These are phyloP conservation scores for Tupaia tana DNA, from an alignment of 2,113 vertebrate species.

Conservation along the genomic window DNA sequence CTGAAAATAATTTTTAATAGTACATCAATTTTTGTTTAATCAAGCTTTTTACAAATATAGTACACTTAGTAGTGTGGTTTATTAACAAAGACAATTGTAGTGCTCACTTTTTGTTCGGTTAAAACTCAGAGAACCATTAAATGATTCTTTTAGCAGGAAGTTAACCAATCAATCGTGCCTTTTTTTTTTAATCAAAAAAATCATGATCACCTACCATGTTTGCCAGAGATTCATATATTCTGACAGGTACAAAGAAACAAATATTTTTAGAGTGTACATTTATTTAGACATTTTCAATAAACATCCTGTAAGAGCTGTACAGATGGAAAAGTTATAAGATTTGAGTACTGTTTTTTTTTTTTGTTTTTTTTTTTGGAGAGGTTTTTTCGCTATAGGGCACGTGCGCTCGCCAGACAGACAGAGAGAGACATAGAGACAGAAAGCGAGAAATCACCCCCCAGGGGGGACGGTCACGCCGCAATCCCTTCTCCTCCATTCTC, in stretches of 20 bases:
- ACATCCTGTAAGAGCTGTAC: neutral
- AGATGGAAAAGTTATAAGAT: neutral
- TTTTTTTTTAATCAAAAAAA: neutral
- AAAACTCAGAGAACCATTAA: conserved; percentile 38
- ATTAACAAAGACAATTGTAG: neutral
- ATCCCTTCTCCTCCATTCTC: no score
- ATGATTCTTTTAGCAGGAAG: neutral
- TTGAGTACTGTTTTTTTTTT: neutral
- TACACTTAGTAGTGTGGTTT: neutral
- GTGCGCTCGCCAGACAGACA: no score
- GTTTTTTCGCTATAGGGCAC: no score
- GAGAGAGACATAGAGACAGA: no score
- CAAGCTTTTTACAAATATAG: conserved; percentile 25
- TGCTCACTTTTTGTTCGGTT: neutral
- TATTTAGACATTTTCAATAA: neutral
- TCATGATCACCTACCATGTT: neutral
- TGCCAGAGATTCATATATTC: neutral
- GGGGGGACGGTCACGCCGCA: no score
- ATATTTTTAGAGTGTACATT: neutral
- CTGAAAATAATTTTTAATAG: conserved; percentile 57
- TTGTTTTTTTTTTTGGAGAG: no score
- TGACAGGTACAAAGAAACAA: neutral
- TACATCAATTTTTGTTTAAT: conserved; percentile 64
- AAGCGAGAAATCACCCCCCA: no score
- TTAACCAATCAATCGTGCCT: neutral